phyloP scores from a whole-genome alignment of 1,140 invertebrate species.

The Tribolium madens region DNA sequence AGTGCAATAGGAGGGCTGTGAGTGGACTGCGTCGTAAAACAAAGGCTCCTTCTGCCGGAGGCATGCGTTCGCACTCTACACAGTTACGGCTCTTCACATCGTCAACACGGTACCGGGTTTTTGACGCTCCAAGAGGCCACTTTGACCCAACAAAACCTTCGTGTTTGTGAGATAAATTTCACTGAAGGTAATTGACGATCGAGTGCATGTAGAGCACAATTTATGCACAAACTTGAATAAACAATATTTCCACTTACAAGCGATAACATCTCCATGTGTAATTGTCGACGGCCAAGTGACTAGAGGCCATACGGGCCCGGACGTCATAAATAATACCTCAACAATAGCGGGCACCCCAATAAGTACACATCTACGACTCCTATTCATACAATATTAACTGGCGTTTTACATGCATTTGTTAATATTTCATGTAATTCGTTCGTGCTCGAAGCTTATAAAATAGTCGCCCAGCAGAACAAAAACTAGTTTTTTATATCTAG shows the following conservation, averaged over 20 bases:
- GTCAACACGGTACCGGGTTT: constrained; percentile 24
- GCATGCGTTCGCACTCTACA: constrained; percentile 42
- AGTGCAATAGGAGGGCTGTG: constrained; percentile 52
- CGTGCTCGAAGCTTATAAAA: neutral
- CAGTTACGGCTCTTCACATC: constrained; percentile 32
- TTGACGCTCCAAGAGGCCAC: constrained; percentile 15
- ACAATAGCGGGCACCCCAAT: constrained; percentile 25
- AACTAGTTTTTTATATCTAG: neutral
- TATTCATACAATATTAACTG: constrained; percentile 37
- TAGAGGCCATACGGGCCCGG: constrained; percentile 33
- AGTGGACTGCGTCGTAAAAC: constrained; percentile 54
- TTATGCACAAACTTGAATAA: constrained; percentile 22
- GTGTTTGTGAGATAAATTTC: neutral
- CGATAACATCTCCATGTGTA: constrained; percentile 33
- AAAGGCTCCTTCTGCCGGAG: constrained; percentile 49
- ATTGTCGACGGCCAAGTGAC: constrained; percentile 5
- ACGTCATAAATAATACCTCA: constrained; percentile 38
- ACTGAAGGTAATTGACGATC: neutral
- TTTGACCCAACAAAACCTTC: constrained; percentile 14
- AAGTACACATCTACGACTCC: constrained; percentile 40
- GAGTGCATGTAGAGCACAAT: neutral
- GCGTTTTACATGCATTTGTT: constrained; percentile 32
- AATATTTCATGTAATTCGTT: constrained; percentile 30
- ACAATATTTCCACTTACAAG: constrained; percentile 6
- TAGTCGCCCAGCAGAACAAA: neutral